Evolutionary conservation across 2,888 invertebrate species (phyloP).

Genomic region (Branchellion lobata): DNA sequence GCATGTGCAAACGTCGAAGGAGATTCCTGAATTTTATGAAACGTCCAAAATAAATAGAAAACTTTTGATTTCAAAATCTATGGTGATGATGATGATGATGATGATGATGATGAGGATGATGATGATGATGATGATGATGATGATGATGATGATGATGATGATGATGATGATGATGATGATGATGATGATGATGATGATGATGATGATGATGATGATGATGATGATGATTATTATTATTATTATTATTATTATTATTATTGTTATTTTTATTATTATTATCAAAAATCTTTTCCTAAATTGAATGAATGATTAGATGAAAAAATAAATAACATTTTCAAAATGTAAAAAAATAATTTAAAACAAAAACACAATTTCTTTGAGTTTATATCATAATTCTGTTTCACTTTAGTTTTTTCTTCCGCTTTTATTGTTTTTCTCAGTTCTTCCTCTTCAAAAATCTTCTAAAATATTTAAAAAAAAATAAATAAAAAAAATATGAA

Average conservation of each 20-base stretch:
- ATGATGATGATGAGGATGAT: slow-evolving; percentile 42
- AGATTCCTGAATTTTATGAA: not conserved
- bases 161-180: slow-evolving; percentile 35
- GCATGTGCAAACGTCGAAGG: not conserved
- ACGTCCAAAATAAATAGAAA: not conserved
- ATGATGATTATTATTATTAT: not conserved
- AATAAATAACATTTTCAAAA: too few species aligned
- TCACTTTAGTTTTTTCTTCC: too few species aligned
- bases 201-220: slow-evolving; percentile 11
- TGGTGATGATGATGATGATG: slow-evolving; percentile 29
- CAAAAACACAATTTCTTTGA: too few species aligned
- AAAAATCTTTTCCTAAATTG: not conserved
- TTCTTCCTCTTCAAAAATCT: too few species aligned
- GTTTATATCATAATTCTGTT: too few species aligned
- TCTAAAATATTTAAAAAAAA: too few species aligned
- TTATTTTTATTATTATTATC: too few species aligned
- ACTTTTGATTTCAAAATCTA: not conserved
- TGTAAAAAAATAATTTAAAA: too few species aligned
- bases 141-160: slow-evolving; percentile 37
- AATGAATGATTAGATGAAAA: not conserved
- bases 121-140: slow-evolving; percentile 43
- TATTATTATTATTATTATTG: not conserved
- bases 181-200: slow-evolving; percentile 25
- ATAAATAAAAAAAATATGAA: too few species aligned
- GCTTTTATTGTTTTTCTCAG: too few species aligned